Percentiles rank a stretch among this genome's conserved stretches.
phyloP scores from a whole-genome alignment of 1,140 invertebrate genomes.

The Drosophila prosaltans region DNA sequence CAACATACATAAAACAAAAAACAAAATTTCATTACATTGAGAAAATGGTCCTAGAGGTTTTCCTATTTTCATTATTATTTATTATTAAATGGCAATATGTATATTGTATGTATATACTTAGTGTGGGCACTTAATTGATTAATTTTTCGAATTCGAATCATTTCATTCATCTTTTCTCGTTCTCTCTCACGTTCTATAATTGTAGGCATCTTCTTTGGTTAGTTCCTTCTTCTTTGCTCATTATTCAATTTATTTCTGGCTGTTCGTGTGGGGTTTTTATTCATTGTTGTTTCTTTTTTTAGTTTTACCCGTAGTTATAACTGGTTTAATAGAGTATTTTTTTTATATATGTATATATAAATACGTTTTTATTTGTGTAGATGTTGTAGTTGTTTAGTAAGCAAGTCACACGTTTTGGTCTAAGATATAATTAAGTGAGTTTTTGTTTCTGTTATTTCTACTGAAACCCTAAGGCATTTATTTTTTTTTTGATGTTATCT shows the following conservation, averaged over 20 bases:
- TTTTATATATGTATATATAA: background rate
- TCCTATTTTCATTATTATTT: background rate
- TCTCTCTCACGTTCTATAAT: background rate
- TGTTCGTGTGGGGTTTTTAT: slow-evolving; percentile 32
- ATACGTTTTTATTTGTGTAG: background rate
- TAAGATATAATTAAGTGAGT: slow-evolving; percentile 43
- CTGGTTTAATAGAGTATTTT: slow-evolving; percentile 52
- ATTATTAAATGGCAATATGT: slow-evolving; percentile 1
- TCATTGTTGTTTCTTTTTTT: slow-evolving; percentile 12
- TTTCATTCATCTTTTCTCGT: slow-evolving; percentile 21
- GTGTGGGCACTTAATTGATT: slow-evolving; percentile 70
- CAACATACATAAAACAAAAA: background rate
- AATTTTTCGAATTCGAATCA: slow-evolving; percentile 26
- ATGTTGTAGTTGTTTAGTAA: slow-evolving; percentile 1
- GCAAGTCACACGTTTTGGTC: slow-evolving; percentile 66
- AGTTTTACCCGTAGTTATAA: slow-evolving; percentile 68
- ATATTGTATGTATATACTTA: background rate
- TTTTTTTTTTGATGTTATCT: slow-evolving; percentile 19
- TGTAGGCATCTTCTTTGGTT: slow-evolving; percentile 6
- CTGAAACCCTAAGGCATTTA: slow-evolving; percentile 79
- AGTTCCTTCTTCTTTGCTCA: background rate
- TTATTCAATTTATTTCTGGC: slow-evolving; percentile 45
- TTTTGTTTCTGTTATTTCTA: slow-evolving; percentile 60
- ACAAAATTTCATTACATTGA: slow-evolving; percentile 6
- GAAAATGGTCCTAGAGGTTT: background rate